Conservation (phyloP, 2,113 vertebrate species). For the Columba livia region DNA sequence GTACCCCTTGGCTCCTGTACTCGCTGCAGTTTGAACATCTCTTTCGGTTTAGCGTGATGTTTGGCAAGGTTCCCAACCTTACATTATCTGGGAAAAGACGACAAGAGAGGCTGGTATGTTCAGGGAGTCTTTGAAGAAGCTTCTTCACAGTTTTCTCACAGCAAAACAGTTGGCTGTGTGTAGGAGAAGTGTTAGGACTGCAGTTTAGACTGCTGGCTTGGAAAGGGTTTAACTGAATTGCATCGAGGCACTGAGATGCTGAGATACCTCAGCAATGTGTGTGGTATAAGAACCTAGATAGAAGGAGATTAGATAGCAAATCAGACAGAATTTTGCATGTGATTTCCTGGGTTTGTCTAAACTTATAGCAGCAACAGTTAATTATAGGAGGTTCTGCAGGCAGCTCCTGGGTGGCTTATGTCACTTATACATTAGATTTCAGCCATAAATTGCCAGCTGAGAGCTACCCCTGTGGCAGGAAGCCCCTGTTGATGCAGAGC, state of each 20-base stretch:
- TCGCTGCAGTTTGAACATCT: conserved; percentile 35
- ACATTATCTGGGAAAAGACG: conserved; percentile 32
- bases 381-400: conserved; percentile 33
- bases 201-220: conserved; percentile 4
- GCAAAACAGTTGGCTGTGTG: neutral
- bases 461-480: neutral
- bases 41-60: conserved; percentile 32
- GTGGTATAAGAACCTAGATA: conserved; percentile 57
- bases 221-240: conserved; percentile 29
- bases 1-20: conserved; percentile 36
- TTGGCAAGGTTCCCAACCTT: conserved; percentile 52
- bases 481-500: neutral
- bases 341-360: conserved; percentile 64
- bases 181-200: neutral
- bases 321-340: conserved; percentile 55
- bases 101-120: conserved; percentile 17
- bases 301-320: conserved; percentile 45
- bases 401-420: neutral
- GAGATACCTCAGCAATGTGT: conserved; percentile 59
- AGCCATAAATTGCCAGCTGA: neutral
- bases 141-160: neutral
- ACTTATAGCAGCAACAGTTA: conserved; percentile 41
- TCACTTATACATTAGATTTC: neutral
- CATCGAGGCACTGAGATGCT: conserved; percentile 55
- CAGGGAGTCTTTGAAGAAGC: conserved; percentile 28